Base-by-base conservation (phyloP, 1,140 invertebrate species). In the Drosophila elegans region DNA sequence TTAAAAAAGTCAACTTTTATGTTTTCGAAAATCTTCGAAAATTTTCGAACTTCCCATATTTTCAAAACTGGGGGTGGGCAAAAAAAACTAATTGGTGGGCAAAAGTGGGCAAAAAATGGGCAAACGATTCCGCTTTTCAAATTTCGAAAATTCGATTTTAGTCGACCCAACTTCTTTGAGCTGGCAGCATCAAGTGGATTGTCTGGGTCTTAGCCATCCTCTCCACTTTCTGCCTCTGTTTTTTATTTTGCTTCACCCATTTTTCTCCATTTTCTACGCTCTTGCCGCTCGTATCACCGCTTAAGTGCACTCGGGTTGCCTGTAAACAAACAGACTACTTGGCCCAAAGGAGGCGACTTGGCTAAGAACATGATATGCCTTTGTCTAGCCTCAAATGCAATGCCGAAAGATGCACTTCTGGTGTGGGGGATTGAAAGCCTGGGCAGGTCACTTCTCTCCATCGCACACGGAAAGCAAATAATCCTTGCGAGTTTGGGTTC, bases 251-350 rank as follows among this genome's bases (percentile, higher is more conserved):
- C 11, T n/a, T 48, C 60, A 25, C 29, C 25, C 44, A 36, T 39
- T 81, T 72, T 46, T 25, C 27, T 41, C 48, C 48, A 49, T 36
- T 21, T 36, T 16, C 34, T 42, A 27, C 41, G 29, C 66, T 59
- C 13, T 16, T 32, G 27, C 48, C 27, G 63, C 46, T 67, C 53
- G 66, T 72, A 72, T 71, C 68, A 57, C 52, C 83, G 83, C 83
- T 83, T 88, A 86, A 88, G 83, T 88, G 83, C 83, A 86, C 83
- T 86, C 76, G 71, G 88, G 83, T 79, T 86, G 66, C 62, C 78
- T 86, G 83, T 86, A 86, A 88, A 86, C 82, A 86, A 68, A 88
- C 74, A 82, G 78, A 71, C 66, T 61, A 56, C 54, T 68, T 42
- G 55, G 54, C 52, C 49, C 51, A 32, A 41, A 38, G 49, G 54